Evolutionary conservation across 2,113 vertebrate species (phyloP).

Genomic region (Gallinago undulata): DNA sequence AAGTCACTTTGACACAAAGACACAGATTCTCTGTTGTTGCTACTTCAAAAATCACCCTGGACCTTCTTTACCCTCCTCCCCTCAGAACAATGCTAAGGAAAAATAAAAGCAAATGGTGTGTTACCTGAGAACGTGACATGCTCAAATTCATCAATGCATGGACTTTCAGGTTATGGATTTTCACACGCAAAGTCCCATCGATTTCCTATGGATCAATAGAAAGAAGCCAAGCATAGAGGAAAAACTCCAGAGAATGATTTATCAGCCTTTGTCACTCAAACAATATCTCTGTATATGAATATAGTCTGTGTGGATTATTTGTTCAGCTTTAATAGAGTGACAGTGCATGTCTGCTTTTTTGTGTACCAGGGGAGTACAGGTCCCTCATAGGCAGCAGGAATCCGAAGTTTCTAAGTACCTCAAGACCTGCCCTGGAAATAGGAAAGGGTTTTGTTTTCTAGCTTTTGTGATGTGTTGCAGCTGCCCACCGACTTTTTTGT

Average conservation of each 20-base stretch:
- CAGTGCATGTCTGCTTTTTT: not conserved
- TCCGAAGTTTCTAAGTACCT: not conserved
- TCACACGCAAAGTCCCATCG: not conserved
- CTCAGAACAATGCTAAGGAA: not conserved
- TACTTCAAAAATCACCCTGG: not conserved
- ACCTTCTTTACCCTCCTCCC: not conserved
- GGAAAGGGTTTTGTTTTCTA: constrained; percentile 36
- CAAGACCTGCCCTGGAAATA: not conserved
- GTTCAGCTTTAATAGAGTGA: not conserved
- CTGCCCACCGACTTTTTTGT: constrained; percentile 66
- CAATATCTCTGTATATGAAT: not conserved
- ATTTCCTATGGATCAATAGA: constrained; percentile 38
- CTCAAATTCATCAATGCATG: not conserved
- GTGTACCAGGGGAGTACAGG: not conserved
- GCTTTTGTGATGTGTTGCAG: constrained; percentile 59
- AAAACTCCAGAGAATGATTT: constrained; percentile 42
- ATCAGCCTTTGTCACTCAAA: constrained; percentile 27
- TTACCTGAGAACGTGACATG: not conserved
- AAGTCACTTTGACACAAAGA: not conserved
- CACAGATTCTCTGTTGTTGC: not conserved
- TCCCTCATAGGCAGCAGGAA: not conserved
- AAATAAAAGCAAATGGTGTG: not conserved
- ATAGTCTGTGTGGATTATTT: not conserved
- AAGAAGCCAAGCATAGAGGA: constrained; percentile 31
- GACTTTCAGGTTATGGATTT: constrained; percentile 50